Percentiles rank a stretch among this genome's conserved stretches.
phyloP scores from a whole-genome alignment of 2,888 invertebrate species.

The Stenchaetothrips biformis region DNA sequence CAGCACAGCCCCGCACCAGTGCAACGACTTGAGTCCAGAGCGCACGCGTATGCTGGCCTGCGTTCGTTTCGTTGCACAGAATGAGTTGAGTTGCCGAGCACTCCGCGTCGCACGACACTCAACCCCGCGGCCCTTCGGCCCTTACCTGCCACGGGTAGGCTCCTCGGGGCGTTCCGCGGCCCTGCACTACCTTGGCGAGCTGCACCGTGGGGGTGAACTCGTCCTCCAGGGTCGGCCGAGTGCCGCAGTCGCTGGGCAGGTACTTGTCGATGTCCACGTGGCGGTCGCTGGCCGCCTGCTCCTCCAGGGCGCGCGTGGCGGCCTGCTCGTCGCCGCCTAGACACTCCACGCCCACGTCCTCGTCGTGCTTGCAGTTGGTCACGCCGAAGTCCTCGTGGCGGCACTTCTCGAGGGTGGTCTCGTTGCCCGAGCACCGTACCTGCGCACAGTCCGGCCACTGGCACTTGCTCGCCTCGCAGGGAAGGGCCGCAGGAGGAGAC shows the following conservation, averaged over 20 bases:
- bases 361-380: slow-evolving; percentile 66
- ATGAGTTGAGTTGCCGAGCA: background rate
- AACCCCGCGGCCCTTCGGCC: slow-evolving; percentile 40
- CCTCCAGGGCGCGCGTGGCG: slow-evolving; percentile 1
- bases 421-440: slow-evolving; percentile 61
- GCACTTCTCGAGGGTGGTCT: slow-evolving; percentile 59
- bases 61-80: slow-evolving; percentile 28
- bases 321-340: slow-evolving; percentile 34
- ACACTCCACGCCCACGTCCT: slow-evolving; percentile 62
- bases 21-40: slow-evolving; percentile 51
- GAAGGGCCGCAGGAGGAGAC: slow-evolving; percentile 38
- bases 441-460: slow-evolving; percentile 36
- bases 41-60: slow-evolving; percentile 61
- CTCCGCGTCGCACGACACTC: background rate
- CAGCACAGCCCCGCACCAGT: slow-evolving; percentile 72
- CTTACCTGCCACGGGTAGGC: slow-evolving; percentile 71
- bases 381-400: slow-evolving; percentile 62
- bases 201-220: slow-evolving; percentile 31
- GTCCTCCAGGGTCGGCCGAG: slow-evolving; percentile 48
- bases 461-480: background rate
- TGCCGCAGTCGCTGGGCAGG: background rate
- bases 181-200: slow-evolving; percentile 57
- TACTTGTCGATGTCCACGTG: slow-evolving; percentile 6
- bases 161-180: slow-evolving; percentile 57
- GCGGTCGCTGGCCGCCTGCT: slow-evolving; percentile 24